Conservation (phyloP, 2,888 invertebrate species). For the Odontocolon sp. region DNA sequence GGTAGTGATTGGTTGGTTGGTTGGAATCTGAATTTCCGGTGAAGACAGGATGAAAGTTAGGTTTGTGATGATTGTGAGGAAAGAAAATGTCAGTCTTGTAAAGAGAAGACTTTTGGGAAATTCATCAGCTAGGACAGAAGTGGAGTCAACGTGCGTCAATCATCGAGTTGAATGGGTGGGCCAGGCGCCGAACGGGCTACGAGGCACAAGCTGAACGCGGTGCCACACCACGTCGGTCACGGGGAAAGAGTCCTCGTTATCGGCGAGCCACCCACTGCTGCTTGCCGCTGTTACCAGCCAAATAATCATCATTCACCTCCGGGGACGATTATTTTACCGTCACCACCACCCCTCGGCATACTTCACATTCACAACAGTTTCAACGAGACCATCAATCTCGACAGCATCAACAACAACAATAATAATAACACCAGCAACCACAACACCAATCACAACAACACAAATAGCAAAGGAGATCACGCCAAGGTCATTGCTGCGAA, state of each 20-base stretch:
- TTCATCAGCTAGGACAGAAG: constrained; percentile 64
- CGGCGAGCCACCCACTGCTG: constrained; percentile 72
- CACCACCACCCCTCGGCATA: constrained; percentile 59
- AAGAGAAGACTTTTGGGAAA: neutral
- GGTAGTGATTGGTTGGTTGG: neutral
- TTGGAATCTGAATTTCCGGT: neutral
- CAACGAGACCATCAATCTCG: constrained; percentile 54
- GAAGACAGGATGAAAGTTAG: constrained; percentile 1
- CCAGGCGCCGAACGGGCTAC: constrained; percentile 77
- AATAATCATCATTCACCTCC: constrained; percentile 61
- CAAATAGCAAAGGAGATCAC: constrained; percentile 62
- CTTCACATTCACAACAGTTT: constrained; percentile 53
- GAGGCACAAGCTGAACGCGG: constrained; percentile 79
- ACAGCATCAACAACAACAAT: constrained; percentile 58
- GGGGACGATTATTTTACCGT: constrained; percentile 56
- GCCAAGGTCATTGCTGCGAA: constrained; percentile 57
- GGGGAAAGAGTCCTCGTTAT: constrained; percentile 76
- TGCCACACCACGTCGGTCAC: constrained; percentile 77
- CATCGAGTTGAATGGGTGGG: constrained; percentile 80
- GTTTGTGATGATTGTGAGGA: neutral
- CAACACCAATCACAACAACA: constrained; percentile 62
- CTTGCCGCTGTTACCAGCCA: constrained; percentile 70
- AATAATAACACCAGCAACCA: constrained; percentile 49
- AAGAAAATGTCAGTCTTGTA: constrained; percentile 14
- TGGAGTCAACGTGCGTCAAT: constrained; percentile 73